Evolutionary conservation across 2,113 vertebrate genomes (phyloP), one percentile per base, ranked within the genome.

Genomic region (Willisornis vidua): DNA sequence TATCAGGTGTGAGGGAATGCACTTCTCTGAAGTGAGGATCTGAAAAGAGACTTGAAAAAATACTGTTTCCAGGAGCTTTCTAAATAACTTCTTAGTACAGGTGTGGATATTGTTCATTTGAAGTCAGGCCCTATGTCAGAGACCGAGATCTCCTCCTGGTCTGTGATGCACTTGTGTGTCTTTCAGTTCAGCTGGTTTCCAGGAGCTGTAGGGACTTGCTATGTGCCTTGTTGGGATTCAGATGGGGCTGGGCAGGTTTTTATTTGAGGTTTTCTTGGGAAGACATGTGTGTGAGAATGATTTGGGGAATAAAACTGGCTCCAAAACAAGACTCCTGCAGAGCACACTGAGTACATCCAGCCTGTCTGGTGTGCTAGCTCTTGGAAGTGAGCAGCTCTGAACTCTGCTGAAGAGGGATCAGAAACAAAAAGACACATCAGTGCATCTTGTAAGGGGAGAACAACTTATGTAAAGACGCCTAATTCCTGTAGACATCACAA

Each of bases 181-280:
- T 57, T 22, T 77, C 35, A 15, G 1, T 26, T 45, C 43, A 29
- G 33, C 49, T 41, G 45, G 29, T 61, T 92, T 41, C 46, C 65
- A 67, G 37, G 33, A 71, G 45, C 86, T 71, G 65, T 41, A 35
- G 48, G 35, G 72, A 25, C 8, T 33, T 4, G 4, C 28, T 1
- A 0, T 14, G 58, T 29, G 11, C n/a, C 29, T 80, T 0, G 0
- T n/a, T 0, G 0, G 7, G 41, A 55, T 78, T 83, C 4, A 0
- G 28, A 49, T 62, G 4, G 24, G 52, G 20, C 29, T 0, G 2
- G 13, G 48, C 1, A 3, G 39, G 39, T 29, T 63, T 29, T 31
- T 31, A 13, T 31, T 65, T 31, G 19, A 43, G 41, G 6, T 12
- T 39, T 29, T 62, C 29, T 41, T 19, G 25, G 12, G 37, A 6